A percentile compares a stretch with the other conserved stretches of the same genome.
phyloP scores from a whole-genome alignment of 2,797 vertebrate genomes.

The Squalus acanthias region DNA sequence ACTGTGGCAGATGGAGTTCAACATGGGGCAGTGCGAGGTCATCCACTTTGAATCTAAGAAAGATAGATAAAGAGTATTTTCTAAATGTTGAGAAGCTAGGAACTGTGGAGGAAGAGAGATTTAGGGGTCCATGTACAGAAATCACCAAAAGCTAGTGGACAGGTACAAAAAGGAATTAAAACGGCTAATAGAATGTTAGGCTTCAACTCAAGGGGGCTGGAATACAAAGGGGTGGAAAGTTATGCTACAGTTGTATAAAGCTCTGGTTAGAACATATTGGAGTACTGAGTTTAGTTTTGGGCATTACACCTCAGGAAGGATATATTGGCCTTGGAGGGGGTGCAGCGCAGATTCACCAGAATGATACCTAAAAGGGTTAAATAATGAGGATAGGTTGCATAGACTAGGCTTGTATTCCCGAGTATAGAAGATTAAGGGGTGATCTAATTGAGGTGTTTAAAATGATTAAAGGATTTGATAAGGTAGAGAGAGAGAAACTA shows the following conservation, averaged over 20 bases:
- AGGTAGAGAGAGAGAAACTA: not conserved
- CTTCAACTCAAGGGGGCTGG: not conserved
- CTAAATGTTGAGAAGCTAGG: not conserved
- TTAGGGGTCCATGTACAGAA: not conserved
- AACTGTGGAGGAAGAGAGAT: not conserved
- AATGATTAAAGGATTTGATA: not conserved
- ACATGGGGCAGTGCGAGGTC: too few species aligned
- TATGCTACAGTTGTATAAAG: not conserved
- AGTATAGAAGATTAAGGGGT: not conserved
- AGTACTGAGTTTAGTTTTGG: not conserved
- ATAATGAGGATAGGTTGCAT: not conserved
- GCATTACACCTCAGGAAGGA: not conserved
- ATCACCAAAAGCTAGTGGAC: too few species aligned
- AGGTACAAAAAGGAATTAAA: not conserved
- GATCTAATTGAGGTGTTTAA: not conserved
- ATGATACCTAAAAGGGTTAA: not conserved
- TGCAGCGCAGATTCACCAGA: not conserved
- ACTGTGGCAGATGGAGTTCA: too few species aligned
- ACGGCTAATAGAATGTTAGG: not conserved
- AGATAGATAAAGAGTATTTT: not conserved
- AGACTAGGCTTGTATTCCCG: too few species aligned
- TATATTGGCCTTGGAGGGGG: not conserved
- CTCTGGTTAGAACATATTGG: not conserved
- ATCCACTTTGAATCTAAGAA: too few species aligned
- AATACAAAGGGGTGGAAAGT: not conserved